phyloP scores from a whole-genome alignment of 2,888 invertebrate species.

The Cephus nigrinus region DNA sequence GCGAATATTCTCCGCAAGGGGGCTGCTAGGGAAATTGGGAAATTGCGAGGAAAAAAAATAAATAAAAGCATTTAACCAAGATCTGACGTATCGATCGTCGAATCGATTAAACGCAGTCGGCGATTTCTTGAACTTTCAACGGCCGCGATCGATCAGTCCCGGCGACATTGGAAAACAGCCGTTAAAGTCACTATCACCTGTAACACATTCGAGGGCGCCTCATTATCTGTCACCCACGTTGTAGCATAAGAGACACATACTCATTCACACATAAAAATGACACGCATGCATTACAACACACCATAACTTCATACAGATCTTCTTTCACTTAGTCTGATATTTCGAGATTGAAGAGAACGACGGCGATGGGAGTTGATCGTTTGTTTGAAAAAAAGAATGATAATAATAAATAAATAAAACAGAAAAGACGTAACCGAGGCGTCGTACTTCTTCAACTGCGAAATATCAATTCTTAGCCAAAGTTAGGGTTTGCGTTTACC shows the following conservation, averaged over 20 bases:
- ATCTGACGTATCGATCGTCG: not conserved
- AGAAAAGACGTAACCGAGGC: not conserved
- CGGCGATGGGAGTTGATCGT: not conserved
- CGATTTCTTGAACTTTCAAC: not conserved
- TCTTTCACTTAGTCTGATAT: slow-evolving; percentile 37
- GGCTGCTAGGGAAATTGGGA: too few relatives aligned
- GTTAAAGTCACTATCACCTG: not conserved
- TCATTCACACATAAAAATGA: not conserved
- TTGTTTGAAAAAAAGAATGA: not conserved
- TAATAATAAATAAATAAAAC: not conserved
- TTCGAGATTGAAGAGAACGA: slow-evolving; percentile 38
- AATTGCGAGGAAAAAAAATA: too few relatives aligned
- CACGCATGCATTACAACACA: slow-evolving; percentile 6
- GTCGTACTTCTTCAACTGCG: slow-evolving; percentile 41
- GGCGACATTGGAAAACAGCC: not conserved
- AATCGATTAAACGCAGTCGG: not conserved
- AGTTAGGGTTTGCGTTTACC: slow-evolving; percentile 56
- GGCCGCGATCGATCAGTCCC: not conserved
- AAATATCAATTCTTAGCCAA: slow-evolving; percentile 58
- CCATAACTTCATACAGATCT: slow-evolving; percentile 33
- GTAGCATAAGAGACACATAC: not conserved
- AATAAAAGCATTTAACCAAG: too few relatives aligned
- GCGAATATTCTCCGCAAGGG: too few relatives aligned
- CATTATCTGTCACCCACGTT: not conserved
- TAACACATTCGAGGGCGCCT: not conserved